Percentiles rank a stretch among this genome's conserved stretches.
Evolutionary conservation across 2,888 invertebrate species (phyloP).

Genomic region (Rotaria magnacalcarata): DNA sequence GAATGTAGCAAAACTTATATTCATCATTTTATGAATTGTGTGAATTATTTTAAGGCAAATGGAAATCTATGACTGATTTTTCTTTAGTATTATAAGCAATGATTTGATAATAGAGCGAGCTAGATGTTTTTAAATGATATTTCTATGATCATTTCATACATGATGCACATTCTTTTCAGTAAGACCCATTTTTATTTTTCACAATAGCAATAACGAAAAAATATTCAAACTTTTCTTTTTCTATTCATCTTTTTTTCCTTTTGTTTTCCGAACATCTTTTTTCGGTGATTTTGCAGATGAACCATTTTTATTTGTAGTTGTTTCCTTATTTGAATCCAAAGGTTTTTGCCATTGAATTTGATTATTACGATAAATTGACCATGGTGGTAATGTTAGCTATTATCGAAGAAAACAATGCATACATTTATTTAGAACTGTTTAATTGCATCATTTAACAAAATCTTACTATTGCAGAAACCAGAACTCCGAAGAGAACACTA

Average conservation of each 20-base stretch:
- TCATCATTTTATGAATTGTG: too few species aligned
- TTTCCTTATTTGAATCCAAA: slow-evolving; percentile 57
- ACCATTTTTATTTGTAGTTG: slow-evolving; percentile 50
- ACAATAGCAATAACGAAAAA: not conserved
- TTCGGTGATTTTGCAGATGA: not conserved
- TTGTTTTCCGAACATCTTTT: not conserved
- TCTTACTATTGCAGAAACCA: slow-evolving; percentile 75
- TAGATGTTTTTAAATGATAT: too few species aligned
- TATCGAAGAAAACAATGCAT: slow-evolving; percentile 49
- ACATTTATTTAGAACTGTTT: not conserved
- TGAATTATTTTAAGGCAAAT: too few species aligned
- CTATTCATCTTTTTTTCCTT: not conserved
- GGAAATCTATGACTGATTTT: too few species aligned
- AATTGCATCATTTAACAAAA: not conserved
- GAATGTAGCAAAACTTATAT: too few species aligned
- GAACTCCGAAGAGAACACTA: slow-evolving; percentile 82
- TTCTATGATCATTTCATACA: too few species aligned
- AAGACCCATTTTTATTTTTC: not conserved
- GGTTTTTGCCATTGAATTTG: slow-evolving; percentile 84
- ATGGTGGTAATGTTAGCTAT: slow-evolving; percentile 83
- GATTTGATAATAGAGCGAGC: too few species aligned
- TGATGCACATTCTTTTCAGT: not conserved
- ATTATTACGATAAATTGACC: slow-evolving; percentile 85
- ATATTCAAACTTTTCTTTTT: not conserved
- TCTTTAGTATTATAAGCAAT: too few species aligned